These are phyloP conservation scores for Periophthalmus magnuspinnatus DNA, from an alignment of 2,797 vertebrate species.

Conservation along the genomic window DNA sequence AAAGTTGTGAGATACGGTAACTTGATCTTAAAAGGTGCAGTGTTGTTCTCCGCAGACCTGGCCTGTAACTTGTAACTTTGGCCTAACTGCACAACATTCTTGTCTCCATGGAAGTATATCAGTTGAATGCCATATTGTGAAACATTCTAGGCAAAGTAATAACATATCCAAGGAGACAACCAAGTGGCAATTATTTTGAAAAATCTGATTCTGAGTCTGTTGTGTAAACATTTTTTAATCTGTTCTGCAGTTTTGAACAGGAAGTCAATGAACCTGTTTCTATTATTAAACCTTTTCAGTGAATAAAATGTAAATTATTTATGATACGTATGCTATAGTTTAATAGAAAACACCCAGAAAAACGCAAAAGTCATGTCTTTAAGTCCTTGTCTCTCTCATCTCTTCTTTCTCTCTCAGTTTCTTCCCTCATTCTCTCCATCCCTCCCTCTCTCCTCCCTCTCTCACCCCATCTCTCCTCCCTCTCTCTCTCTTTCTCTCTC, in stretches of 20 bases:
- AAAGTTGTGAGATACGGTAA: neutral
- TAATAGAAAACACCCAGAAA: neutral
- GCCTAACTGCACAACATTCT: neutral
- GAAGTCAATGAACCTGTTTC: neutral
- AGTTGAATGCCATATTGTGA: neutral
- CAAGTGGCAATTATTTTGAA: no score
- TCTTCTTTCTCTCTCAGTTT: neutral
- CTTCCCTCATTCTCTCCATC: slow-evolving; percentile 2
- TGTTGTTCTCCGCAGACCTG: neutral
- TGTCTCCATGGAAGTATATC: neutral
- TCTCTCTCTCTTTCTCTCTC: slow-evolving; percentile 18
- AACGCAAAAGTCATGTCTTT: slow-evolving; percentile 17
- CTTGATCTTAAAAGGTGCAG: neutral
- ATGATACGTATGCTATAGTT: neutral
- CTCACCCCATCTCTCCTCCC: slow-evolving; percentile 10
- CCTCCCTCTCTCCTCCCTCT: slow-evolving; percentile 37
- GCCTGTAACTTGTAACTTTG: neutral
- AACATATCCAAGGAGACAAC: neutral
- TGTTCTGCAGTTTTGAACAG: neutral
- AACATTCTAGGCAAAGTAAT: neutral
- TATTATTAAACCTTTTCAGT: neutral
- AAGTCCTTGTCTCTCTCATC: slow-evolving; percentile 42
- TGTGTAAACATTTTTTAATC: no score
- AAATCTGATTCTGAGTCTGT: no score
- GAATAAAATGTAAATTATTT: neutral